phyloP scores from a whole-genome alignment of 1,140 invertebrate species.

The Atta cephalotes region DNA sequence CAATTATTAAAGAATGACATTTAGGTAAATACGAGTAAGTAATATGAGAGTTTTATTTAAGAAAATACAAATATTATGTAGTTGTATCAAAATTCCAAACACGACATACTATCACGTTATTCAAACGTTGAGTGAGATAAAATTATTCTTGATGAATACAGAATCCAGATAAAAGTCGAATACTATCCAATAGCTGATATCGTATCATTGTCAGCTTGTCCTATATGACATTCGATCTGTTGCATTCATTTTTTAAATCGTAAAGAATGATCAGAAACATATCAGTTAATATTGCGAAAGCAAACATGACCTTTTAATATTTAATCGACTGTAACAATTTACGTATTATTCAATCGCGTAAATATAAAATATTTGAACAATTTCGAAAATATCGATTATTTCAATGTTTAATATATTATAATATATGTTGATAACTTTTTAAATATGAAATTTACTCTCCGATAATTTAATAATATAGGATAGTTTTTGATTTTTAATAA shows the following conservation, averaged over 20 bases:
- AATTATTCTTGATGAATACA: background rate
- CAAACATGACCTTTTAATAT: background rate
- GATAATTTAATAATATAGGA: conserved; percentile 2
- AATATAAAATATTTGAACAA: background rate
- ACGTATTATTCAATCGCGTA: background rate
- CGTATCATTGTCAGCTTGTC: background rate
- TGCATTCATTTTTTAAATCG: background rate
- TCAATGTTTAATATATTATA: background rate
- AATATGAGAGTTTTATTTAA: too few species aligned
- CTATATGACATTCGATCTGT: background rate
- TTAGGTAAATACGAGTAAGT: background rate
- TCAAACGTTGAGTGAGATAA: background rate
- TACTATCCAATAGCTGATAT: background rate
- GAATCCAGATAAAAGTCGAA: conserved; percentile 5
- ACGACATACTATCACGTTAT: background rate
- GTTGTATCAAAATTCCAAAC: background rate
- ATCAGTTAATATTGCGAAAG: background rate
- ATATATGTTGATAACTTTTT: too few species aligned
- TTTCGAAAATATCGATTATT: background rate
- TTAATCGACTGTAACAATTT: background rate
- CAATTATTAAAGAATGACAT: background rate
- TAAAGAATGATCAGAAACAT: background rate
- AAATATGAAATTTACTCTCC: background rate
- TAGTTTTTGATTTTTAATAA: background rate
- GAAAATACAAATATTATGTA: background rate